Evolutionary conservation across 2,797 vertebrate genomes (phyloP).

Genomic region (Leptatherina wallacei): DNA sequence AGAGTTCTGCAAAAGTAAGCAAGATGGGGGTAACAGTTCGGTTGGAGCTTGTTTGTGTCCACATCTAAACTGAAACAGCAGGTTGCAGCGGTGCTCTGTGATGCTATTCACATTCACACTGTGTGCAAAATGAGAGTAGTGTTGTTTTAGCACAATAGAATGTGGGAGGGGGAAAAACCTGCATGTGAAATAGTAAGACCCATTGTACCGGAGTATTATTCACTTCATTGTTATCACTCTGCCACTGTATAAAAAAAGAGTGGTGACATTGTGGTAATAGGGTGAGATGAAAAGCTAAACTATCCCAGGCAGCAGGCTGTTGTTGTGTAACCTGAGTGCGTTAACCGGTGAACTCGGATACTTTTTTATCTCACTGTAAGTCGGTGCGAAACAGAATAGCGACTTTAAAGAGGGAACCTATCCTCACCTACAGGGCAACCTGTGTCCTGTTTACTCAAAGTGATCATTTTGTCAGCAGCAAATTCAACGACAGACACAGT

Average conservation of each 20-base stretch:
- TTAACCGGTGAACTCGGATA: slow-evolving; percentile 60
- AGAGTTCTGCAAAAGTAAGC: slow-evolving; percentile 51
- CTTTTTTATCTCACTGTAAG: slow-evolving; percentile 57
- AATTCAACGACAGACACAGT: slow-evolving; percentile 63
- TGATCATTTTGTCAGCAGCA: slow-evolving; percentile 73
- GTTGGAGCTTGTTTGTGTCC: slow-evolving; percentile 67
- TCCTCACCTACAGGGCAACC: slow-evolving; percentile 64
- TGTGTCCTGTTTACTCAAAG: slow-evolving; percentile 60
- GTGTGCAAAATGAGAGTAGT: slow-evolving; percentile 76
- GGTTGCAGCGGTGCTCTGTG: slow-evolving; percentile 64
- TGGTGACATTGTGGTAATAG: slow-evolving; percentile 70
- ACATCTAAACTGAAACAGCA: slow-evolving; percentile 73
- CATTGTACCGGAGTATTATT: slow-evolving; percentile 79
- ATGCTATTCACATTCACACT: slow-evolving; percentile 79
- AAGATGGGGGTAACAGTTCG: slow-evolving; percentile 53
- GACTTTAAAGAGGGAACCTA: slow-evolving; percentile 26
- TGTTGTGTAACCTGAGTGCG: slow-evolving; percentile 73
- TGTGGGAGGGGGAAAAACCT: slow-evolving; percentile 57
- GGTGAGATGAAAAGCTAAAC: slow-evolving; percentile 70
- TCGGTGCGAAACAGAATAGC: slow-evolving; percentile 36
- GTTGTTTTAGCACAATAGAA: slow-evolving; percentile 80
- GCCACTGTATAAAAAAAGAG: slow-evolving; percentile 71
- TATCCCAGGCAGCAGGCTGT: slow-evolving; percentile 66
- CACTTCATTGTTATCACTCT: slow-evolving; percentile 75
- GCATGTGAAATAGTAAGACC: slow-evolving; percentile 78